These are phyloP conservation scores for Pampus argenteus DNA, from an alignment of 2,797 vertebrate genomes.

Conservation along the genomic window DNA sequence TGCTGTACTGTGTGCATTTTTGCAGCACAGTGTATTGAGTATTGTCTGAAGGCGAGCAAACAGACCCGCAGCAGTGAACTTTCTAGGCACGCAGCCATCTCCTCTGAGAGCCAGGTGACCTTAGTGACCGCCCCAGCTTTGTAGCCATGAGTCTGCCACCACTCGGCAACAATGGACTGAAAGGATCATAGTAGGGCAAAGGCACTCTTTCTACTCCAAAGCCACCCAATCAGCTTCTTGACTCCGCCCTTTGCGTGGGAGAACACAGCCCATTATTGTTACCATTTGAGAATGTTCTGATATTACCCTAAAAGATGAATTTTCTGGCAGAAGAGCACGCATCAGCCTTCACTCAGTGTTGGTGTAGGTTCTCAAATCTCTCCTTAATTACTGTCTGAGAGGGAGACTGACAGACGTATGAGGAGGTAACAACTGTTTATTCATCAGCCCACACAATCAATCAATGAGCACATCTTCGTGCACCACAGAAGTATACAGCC, in stretches of 20 bases:
- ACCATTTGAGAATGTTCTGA: constrained; percentile 61
- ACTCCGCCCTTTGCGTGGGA: constrained; percentile 64
- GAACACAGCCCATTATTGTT: constrained; percentile 70
- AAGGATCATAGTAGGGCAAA: constrained; percentile 47
- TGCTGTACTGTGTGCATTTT: constrained; percentile 29
- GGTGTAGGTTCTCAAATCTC: constrained; percentile 56
- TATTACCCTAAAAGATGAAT: constrained; percentile 60
- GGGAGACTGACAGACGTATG: constrained; percentile 52
- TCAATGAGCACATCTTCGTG: constrained; percentile 62
- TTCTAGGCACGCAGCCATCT: constrained; percentile 49
- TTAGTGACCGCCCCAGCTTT: constrained; percentile 62
- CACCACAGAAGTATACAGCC: constrained; percentile 57
- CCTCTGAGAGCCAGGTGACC: constrained; percentile 64
- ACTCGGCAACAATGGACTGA: constrained; percentile 66
- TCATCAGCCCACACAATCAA: constrained; percentile 72
- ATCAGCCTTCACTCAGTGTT: constrained; percentile 43
- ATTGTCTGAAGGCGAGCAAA: constrained; percentile 21
- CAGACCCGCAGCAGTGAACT: constrained; percentile 34
- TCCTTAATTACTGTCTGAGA: constrained; percentile 57
- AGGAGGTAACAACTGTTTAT: constrained; percentile 70
- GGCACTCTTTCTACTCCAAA: constrained; percentile 50
- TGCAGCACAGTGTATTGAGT: constrained; percentile 18
- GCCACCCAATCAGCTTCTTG: constrained; percentile 46
- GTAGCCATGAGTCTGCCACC: constrained; percentile 50
- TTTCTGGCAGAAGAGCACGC: constrained; percentile 45